Conservation (phyloP, 2,797 vertebrate species). For the Gila robusta region DNA sequence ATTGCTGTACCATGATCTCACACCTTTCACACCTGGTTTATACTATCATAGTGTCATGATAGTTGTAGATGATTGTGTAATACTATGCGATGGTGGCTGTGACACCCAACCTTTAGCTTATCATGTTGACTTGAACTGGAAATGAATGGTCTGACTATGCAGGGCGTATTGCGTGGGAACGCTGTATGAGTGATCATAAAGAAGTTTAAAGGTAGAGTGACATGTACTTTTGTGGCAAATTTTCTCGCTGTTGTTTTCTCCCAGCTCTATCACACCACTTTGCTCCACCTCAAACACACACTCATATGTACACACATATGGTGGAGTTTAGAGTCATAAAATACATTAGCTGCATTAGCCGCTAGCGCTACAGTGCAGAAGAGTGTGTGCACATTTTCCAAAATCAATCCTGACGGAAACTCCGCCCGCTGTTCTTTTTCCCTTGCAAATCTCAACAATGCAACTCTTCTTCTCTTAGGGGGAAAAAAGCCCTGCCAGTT, state of each 20-base stretch:
- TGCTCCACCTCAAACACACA: constrained; percentile 10
- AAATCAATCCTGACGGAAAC: constrained; percentile 13
- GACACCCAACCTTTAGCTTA: not conserved
- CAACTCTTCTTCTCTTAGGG: constrained; percentile 20
- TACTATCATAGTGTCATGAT: constrained; percentile 14
- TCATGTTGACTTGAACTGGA: not conserved
- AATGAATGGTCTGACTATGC: constrained; percentile 28
- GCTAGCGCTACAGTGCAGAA: not conserved
- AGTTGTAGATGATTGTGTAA: constrained; percentile 16
- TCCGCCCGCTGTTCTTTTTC: constrained; percentile 13
- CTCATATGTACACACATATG: not conserved
- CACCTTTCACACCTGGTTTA: constrained; percentile 41
- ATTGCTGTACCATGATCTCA: constrained; percentile 39
- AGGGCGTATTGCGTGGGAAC: not conserved
- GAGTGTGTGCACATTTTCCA: constrained; percentile 14
- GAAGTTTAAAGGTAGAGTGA: constrained; percentile 2
- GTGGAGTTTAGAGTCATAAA: constrained; percentile 12
- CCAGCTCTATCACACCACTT: constrained; percentile 30
- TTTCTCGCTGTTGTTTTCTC: constrained; percentile 18
- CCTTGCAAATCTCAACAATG: constrained; percentile 45
- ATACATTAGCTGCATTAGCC: not conserved
- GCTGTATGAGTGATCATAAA: not conserved
- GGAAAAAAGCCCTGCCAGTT: not conserved
- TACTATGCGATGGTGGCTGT: not conserved
- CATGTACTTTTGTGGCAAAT: not conserved